Evolutionary conservation across 2,888 invertebrate genomes (phyloP).

Genomic region (Antheraea assamensis): DNA sequence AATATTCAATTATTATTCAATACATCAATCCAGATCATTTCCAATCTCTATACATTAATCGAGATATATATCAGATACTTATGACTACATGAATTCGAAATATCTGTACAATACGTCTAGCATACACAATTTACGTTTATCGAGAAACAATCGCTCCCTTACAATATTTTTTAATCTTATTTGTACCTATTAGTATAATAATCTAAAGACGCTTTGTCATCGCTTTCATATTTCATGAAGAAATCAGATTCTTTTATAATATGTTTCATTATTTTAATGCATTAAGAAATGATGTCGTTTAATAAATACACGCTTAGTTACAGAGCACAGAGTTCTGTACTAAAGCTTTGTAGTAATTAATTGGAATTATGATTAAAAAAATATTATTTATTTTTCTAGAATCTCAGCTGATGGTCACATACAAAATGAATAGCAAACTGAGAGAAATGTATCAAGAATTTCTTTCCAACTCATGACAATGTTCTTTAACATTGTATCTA

Average conservation of each 20-base stretch:
- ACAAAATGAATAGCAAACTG: neutral
- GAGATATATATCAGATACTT: slow-evolving; percentile 69
- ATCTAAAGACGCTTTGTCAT: slow-evolving; percentile 36
- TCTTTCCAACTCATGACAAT: neutral
- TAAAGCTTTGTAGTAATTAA: neutral
- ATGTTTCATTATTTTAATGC: neutral
- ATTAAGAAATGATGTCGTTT: neutral
- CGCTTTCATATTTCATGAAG: neutral
- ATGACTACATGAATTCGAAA: slow-evolving; percentile 58
- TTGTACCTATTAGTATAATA: slow-evolving; percentile 63
- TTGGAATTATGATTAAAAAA: neutral
- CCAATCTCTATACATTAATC: slow-evolving; percentile 29
- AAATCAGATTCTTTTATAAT: neutral
- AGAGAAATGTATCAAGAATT: neutral
- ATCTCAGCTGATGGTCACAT: neutral
- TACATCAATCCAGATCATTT: neutral
- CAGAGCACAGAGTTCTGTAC: neutral
- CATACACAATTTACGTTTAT: slow-evolving; percentile 67
- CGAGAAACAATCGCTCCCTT: slow-evolving; percentile 53
- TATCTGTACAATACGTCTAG: slow-evolving; percentile 78
- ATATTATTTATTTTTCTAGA: neutral
- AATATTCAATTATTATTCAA: slow-evolving; percentile 13
- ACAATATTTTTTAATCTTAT: slow-evolving; percentile 64
- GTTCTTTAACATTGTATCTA: neutral
- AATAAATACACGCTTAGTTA: neutral